Base-by-base conservation (phyloP, 1,140 invertebrate genomes). In the Aphidius ervi region DNA sequence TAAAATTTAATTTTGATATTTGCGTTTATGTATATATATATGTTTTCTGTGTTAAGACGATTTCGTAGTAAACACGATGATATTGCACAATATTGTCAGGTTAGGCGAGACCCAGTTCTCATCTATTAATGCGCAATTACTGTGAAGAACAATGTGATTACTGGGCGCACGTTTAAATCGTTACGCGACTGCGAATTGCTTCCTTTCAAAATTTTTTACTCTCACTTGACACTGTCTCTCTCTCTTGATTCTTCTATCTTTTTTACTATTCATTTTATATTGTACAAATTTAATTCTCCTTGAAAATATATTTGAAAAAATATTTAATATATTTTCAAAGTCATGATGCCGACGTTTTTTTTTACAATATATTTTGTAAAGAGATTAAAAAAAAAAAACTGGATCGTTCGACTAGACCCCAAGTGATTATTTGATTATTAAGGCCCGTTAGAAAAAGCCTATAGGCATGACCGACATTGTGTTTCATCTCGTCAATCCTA, bases 111-210 rank as follows among this genome's bases (percentile, higher is more conserved):
- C 72, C 71, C 68, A 72, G 69, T 74, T 75, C 72, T 73, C 72
- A 70, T 71, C 73, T 69, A 74, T 73, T 74, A 73, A 75, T 67
- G 68, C 66, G 62, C 70, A 69, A 75, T 74, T 73, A 70, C 66
- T 61, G 62, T 48, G 6, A 56, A 55, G 54, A 72, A 75, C 72
- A 75, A 75, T 74, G 70, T 66, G 71, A 75, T 74, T 74, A 68
- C 70, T 42, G 53, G 46, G 54, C 58, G 41, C 64, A 55, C 65
- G 65, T 72, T 75, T 69, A 70, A 74, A 62, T 68, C 58, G 64
- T 74, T 71, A 68, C 66, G 68, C 65, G 67, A 71, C 67, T 64
- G 43, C 54, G 39, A 55, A 65, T 64, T 56, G 53, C 66, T 69
- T 69, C 63, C 65, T 61, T 55, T 57, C 63, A 53, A 8, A 48